Conservation (phyloP, 2,888 invertebrate species). For the Apoderus coryli region DNA sequence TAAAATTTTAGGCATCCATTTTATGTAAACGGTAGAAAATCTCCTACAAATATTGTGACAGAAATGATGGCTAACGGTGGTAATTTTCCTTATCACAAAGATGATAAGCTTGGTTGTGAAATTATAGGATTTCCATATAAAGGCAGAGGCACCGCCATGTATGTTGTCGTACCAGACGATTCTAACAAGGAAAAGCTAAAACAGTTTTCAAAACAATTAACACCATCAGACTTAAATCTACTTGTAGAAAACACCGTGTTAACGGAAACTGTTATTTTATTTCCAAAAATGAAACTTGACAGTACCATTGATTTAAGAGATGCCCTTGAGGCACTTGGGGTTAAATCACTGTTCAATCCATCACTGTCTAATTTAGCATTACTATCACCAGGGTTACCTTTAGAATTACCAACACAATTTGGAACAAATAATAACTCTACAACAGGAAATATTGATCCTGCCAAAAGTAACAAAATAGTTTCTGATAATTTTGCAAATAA, state of each 20-base stretch:
- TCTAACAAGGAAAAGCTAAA: conserved; percentile 34
- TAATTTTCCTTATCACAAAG: conserved; percentile 41
- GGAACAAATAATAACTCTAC: conserved; percentile 21
- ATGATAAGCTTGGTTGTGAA: conserved; percentile 38
- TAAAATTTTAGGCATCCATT: conserved; percentile 40
- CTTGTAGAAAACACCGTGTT: conserved; percentile 35
- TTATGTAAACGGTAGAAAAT: conserved; percentile 35
- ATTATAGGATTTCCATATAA: conserved; percentile 59
- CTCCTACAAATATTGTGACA: conserved; percentile 31
- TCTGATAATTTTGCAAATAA: conserved; percentile 27
- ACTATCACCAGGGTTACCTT: conserved; percentile 36
- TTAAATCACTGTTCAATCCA: conserved; percentile 47
- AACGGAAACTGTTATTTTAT: conserved; percentile 39
- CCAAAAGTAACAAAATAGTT: conserved; percentile 22
- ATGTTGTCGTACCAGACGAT: conserved; percentile 46
- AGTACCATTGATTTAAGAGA: conserved; percentile 40
- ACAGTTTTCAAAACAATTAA: conserved; percentile 36
- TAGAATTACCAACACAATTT: conserved; percentile 13
- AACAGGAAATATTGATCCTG: conserved; percentile 10
- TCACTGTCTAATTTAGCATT: conserved; percentile 50
- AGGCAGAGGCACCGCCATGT: conserved; percentile 48
- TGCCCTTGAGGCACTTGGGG: conserved; percentile 41
- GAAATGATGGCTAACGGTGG: conserved; percentile 56
- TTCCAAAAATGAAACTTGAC: conserved; percentile 60
- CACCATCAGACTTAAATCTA: conserved; percentile 35